phyloP scores from a whole-genome alignment of 2,797 vertebrate species.

The Otus scops region DNA sequence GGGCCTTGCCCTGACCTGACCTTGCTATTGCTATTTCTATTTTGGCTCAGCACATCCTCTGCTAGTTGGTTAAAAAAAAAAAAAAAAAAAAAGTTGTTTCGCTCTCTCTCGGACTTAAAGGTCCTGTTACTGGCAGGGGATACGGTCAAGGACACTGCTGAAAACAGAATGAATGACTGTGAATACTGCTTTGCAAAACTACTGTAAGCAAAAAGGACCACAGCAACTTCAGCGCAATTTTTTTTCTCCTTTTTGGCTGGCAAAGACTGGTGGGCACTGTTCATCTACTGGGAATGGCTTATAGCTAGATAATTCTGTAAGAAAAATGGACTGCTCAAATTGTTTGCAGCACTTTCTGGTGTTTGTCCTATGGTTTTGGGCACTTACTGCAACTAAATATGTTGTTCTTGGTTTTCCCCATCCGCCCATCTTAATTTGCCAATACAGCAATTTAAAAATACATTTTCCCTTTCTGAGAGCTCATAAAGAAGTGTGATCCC shows the following conservation, averaged over 20 bases:
- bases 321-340: not conserved
- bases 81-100: conserved; percentile 66
- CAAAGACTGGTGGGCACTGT: not conserved
- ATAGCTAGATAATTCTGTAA: not conserved
- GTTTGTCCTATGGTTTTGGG: not conserved
- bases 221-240: not conserved
- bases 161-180: conserved; percentile 57
- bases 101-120: conserved; percentile 67
- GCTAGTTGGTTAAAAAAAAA: conserved; percentile 64
- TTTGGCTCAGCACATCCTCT: conserved; percentile 75
- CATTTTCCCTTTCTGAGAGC: conserved; percentile 11
- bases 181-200: conserved; percentile 61
- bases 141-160: conserved; percentile 62
- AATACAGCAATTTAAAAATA: not conserved
- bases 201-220: conserved; percentile 35
- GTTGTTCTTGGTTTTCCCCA: not conserved
- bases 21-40: conserved; percentile 79
- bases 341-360: not conserved
- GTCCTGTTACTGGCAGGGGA: conserved; percentile 63
- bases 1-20: conserved; percentile 77
- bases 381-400: not conserved
- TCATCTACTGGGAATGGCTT: not conserved
- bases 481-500: not conserved
- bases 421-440: not conserved
- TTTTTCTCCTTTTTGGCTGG: not conserved